Conservation (phyloP, 2,888 invertebrate genomes). For the Schizotus pectinicornis region DNA sequence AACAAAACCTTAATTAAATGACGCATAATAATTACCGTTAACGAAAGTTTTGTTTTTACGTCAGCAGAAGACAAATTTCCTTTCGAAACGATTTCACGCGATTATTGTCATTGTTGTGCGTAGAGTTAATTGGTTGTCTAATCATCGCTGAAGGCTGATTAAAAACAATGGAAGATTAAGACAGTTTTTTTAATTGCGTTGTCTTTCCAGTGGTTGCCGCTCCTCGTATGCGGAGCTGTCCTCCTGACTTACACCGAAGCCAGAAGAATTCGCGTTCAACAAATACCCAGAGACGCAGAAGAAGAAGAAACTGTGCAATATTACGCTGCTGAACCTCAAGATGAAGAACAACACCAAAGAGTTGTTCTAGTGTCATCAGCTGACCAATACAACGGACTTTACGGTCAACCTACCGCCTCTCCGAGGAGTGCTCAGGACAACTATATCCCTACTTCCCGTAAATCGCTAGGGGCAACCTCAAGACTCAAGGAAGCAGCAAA, state of each 20-base stretch:
- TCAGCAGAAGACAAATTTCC: too few species aligned
- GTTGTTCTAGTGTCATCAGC: conserved; percentile 57
- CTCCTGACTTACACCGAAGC: conserved; percentile 51
- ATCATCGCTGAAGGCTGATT: not conserved
- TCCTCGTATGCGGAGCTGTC: conserved; percentile 44
- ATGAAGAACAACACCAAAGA: conserved; percentile 35
- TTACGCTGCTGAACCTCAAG: conserved; percentile 56
- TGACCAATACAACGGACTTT: conserved; percentile 60
- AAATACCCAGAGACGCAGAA: conserved; percentile 58
- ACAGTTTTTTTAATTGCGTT: not conserved
- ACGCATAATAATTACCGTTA: conserved; percentile 1
- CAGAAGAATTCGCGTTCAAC: conserved; percentile 61
- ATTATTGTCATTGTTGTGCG: not conserved
- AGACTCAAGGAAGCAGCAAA: conserved; percentile 65
- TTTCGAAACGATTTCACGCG: too few species aligned
- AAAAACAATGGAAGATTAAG: too few species aligned
- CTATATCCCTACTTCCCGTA: conserved; percentile 49
- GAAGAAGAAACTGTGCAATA: conserved; percentile 59
- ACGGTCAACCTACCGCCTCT: conserved; percentile 55
- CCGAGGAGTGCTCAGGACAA: conserved; percentile 49
- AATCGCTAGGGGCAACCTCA: conserved; percentile 47
- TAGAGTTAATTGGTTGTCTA: not conserved
- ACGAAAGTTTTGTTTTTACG: not conserved
- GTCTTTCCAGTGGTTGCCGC: conserved; percentile 44
- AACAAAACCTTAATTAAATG: not conserved